Conservation (phyloP, 2,113 vertebrate genomes). For the Rissa tridactyla region DNA sequence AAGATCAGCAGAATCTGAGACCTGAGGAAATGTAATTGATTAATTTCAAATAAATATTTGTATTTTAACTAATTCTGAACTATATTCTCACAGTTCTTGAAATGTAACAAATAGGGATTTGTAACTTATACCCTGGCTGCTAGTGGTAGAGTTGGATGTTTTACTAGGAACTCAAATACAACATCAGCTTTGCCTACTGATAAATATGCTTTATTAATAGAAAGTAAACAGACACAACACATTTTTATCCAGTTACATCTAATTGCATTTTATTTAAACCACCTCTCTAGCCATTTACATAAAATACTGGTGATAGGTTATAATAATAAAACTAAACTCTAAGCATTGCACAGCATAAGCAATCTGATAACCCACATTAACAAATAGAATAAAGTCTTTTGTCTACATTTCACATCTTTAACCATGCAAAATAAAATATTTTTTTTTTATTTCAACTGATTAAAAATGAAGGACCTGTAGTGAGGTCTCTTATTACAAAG, state of each 20-base stretch:
- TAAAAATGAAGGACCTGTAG: not conserved
- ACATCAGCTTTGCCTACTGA: not conserved
- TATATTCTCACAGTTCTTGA: not conserved
- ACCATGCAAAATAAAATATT: not conserved
- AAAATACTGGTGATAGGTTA: not conserved
- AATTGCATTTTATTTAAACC: not conserved
- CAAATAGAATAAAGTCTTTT: not conserved
- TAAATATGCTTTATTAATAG: not conserved
- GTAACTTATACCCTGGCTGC: not conserved
- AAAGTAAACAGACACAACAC: not conserved
- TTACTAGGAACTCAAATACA: not conserved
- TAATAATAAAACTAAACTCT: not conserved
- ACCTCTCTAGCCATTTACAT: not conserved
- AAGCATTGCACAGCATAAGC: not conserved
- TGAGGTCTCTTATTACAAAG: not conserved
- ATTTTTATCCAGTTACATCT: not conserved
- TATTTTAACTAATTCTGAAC: not conserved
- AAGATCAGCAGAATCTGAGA: not conserved
- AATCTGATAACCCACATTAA: not conserved
- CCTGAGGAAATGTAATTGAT: not conserved
- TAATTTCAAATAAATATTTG: not conserved
- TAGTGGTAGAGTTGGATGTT: not conserved
- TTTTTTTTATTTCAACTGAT: not conserved
- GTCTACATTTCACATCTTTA: not conserved
- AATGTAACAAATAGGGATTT: not conserved